These are phyloP conservation scores for Heliconius sara DNA, from an alignment of 2,888 invertebrate species.

Conservation along the genomic window DNA sequence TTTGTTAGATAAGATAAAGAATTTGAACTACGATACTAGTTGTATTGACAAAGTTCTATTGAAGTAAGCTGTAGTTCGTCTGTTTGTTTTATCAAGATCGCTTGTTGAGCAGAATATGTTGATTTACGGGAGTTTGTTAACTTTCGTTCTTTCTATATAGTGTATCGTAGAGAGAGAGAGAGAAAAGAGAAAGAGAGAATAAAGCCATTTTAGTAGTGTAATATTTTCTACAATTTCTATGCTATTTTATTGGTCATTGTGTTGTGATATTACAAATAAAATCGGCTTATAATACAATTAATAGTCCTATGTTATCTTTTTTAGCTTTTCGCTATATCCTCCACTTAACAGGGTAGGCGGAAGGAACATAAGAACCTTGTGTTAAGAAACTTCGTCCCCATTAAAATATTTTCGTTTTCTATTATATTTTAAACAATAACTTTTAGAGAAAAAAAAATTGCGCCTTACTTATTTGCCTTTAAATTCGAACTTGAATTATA, in stretches of 20 bases:
- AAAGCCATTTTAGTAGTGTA: too few species aligned
- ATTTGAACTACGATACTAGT: neutral
- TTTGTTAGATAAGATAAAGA: neutral
- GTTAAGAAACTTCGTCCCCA: neutral
- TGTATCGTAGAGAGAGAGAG: neutral
- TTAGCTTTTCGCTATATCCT: neutral
- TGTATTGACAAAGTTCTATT: neutral
- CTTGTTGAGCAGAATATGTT: neutral
- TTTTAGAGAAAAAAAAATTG: too few species aligned
- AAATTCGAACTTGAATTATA: neutral
- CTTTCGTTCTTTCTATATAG: neutral
- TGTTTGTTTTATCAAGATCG: neutral
- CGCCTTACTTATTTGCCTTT: neutral
- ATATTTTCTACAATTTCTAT: neutral
- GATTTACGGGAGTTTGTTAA: neutral
- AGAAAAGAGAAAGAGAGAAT: neutral
- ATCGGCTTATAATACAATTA: too few species aligned
- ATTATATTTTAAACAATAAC: neutral
- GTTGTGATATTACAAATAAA: too few species aligned
- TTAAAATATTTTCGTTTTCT: neutral
- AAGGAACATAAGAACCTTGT: neutral
- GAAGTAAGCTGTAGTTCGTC: neutral
- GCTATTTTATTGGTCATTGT: too few species aligned
- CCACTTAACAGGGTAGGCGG: neutral
- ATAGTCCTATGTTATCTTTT: too few species aligned